Evolutionary conservation across 2,797 vertebrate genomes (phyloP).

Genomic region (Percopsis omiscomaycus): DNA sequence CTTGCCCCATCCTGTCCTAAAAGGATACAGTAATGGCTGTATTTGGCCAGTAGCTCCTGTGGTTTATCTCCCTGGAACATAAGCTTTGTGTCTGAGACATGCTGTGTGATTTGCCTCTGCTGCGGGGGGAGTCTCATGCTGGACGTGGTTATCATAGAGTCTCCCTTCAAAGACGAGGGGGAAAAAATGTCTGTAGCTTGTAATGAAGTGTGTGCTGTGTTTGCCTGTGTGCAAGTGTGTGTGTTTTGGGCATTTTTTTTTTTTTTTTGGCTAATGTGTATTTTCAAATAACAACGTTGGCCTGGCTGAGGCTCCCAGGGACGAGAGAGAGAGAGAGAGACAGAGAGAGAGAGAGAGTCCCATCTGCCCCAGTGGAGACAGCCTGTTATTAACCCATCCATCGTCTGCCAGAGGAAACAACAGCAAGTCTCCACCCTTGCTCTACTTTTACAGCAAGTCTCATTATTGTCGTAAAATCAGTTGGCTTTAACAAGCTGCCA

Average conservation of each 20-base stretch:
- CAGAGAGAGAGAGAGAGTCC: slow-evolving; percentile 42
- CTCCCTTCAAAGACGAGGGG: slow-evolving; percentile 59
- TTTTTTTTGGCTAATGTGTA: slow-evolving; percentile 1
- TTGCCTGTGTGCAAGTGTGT: slow-evolving; percentile 28
- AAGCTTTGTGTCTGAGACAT: slow-evolving; percentile 53
- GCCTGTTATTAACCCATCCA: slow-evolving; percentile 70
- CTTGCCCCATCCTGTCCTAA: slow-evolving; percentile 45
- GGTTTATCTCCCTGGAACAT: slow-evolving; percentile 66
- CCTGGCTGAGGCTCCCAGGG: slow-evolving; percentile 35
- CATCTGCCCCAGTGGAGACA: slow-evolving; percentile 65
- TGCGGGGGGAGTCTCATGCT: slow-evolving; percentile 52
- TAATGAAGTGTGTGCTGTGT: slow-evolving; percentile 46
- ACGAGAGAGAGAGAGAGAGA: slow-evolving; percentile 46
- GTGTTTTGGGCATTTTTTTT: slow-evolving; percentile 37
- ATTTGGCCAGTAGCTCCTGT: slow-evolving; percentile 61
- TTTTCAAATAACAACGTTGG: slow-evolving; percentile 48
- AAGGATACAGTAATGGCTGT: slow-evolving; percentile 63
- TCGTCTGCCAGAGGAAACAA: slow-evolving; percentile 59
- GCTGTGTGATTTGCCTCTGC: slow-evolving; percentile 51
- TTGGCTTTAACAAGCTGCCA: slow-evolving; percentile 56
- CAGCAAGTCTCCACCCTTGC: slow-evolving; percentile 39
- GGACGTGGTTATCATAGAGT: slow-evolving; percentile 59
- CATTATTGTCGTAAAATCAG: slow-evolving; percentile 53
- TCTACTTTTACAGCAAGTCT: slow-evolving; percentile 41
- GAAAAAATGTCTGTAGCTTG: slow-evolving; percentile 51